Conservation (phyloP, 2,797 vertebrate genomes). For the Scarus forsteni region DNA sequence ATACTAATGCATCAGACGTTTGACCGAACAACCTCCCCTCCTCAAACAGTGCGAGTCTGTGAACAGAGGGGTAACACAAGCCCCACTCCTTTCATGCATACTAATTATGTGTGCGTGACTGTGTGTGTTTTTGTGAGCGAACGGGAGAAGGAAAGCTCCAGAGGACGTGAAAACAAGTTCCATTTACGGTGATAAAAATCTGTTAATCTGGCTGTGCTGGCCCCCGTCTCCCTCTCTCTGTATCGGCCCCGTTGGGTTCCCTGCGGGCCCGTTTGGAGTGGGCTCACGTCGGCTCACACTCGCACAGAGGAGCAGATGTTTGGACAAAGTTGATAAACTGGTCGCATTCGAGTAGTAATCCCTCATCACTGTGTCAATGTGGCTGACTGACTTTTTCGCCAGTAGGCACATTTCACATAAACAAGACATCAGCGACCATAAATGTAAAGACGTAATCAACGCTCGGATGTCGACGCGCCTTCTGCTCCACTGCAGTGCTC, state of each 20-base stretch:
- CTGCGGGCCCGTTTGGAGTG: constrained; percentile 66
- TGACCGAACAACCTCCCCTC: constrained; percentile 19
- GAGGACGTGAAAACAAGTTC: constrained; percentile 67
- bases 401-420: constrained; percentile 43
- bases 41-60: constrained; percentile 23
- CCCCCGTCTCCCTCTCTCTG: constrained; percentile 31
- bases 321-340: constrained; percentile 49
- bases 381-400: constrained; percentile 46
- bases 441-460: constrained; percentile 44
- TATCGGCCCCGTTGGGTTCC: constrained; percentile 65
- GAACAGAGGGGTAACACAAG: constrained; percentile 27
- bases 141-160: constrained; percentile 46
- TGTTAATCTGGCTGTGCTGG: constrained; percentile 67
- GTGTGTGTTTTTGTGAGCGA: constrained; percentile 32
- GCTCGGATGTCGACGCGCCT: constrained; percentile 23
- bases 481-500: background rate
- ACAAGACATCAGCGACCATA: constrained; percentile 51
- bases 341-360: constrained; percentile 48
- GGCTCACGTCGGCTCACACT: constrained; percentile 47
- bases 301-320: constrained; percentile 67
- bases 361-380: constrained; percentile 41
- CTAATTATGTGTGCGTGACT: constrained; percentile 50
- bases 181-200: constrained; percentile 74
- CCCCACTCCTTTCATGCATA: constrained; percentile 38
- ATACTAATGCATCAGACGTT: constrained; percentile 22